Evolutionary conservation across 2,797 vertebrate genomes (phyloP).

Genomic region (Lerista edwardsae): DNA sequence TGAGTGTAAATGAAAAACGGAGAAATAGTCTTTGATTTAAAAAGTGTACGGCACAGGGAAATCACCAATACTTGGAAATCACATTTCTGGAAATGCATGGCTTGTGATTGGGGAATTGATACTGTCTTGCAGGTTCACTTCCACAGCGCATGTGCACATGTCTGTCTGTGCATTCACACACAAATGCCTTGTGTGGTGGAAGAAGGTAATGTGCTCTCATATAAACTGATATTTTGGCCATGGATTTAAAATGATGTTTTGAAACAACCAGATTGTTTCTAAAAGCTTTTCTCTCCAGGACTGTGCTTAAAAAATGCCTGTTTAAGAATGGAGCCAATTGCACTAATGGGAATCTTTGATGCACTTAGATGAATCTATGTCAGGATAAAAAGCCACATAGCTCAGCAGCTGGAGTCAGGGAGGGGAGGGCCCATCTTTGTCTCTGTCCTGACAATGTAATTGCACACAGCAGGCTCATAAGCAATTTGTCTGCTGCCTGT

Average conservation of each 20-base stretch:
- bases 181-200: background rate
- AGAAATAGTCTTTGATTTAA: background rate
- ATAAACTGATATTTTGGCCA: constrained; percentile 17
- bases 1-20: background rate
- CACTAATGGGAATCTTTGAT: constrained; percentile 36
- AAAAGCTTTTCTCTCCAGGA: background rate
- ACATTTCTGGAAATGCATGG: background rate
- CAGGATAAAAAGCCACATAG: constrained; percentile 13
- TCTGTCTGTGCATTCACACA: background rate
- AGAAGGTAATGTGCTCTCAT: constrained; percentile 19
- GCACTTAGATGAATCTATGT: constrained; percentile 36
- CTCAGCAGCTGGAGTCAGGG: constrained; percentile 26
- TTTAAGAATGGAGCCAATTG: background rate
- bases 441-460: background rate
- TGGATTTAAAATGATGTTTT: constrained; percentile 31
- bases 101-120: background rate
- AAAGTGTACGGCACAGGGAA: background rate
- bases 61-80: background rate
- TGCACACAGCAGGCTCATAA: constrained; percentile 17
- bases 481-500: constrained; percentile 23
- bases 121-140: background rate
- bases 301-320: constrained; percentile 11
- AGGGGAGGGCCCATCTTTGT: rapidly evolving
- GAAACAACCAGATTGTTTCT: constrained; percentile 26
- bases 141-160: background rate